Conservation (phyloP, 53 echinoderm and acorn worm species). For the Patiria pectinifera region DNA sequence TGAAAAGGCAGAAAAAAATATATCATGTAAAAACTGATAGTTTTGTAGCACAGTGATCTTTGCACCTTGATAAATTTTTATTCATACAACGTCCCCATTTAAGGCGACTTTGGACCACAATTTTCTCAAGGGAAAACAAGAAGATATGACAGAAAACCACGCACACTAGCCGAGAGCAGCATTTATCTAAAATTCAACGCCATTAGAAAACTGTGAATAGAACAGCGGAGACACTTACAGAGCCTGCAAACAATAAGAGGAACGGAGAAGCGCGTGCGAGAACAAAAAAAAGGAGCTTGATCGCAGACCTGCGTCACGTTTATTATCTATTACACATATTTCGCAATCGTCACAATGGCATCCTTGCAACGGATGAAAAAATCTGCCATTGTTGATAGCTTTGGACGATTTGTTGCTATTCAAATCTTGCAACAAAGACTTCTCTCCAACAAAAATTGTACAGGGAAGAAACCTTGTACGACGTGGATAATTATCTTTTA, state of each 20-base stretch:
- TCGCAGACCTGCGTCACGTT: background rate
- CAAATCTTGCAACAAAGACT: background rate
- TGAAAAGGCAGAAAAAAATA: background rate
- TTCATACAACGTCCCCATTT: slow-evolving; percentile 15
- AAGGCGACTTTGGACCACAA: slow-evolving; percentile 33
- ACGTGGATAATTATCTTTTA: background rate
- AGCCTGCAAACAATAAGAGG: slow-evolving; percentile 18
- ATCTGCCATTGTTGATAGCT: background rate
- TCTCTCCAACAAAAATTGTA: background rate
- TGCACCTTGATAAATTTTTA: slow-evolving; percentile 17
- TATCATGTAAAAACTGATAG: background rate
- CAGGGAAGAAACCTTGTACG: background rate
- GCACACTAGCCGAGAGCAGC: background rate
- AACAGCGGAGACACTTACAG: background rate
- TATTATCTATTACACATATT: background rate
- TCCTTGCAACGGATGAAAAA: background rate
- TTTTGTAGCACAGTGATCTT: background rate
- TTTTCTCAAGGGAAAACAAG: background rate
- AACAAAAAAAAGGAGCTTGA: background rate
- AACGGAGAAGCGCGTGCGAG: background rate
- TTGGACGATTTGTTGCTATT: background rate
- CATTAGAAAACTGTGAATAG: slow-evolving; percentile 3
- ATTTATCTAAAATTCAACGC: slow-evolving; percentile 37
- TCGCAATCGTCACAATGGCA: background rate
- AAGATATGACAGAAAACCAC: background rate